These are phyloP conservation scores for Artibeus jamaicensis DNA, from an alignment of 2,797 vertebrate genomes.

Conservation along the genomic window DNA sequence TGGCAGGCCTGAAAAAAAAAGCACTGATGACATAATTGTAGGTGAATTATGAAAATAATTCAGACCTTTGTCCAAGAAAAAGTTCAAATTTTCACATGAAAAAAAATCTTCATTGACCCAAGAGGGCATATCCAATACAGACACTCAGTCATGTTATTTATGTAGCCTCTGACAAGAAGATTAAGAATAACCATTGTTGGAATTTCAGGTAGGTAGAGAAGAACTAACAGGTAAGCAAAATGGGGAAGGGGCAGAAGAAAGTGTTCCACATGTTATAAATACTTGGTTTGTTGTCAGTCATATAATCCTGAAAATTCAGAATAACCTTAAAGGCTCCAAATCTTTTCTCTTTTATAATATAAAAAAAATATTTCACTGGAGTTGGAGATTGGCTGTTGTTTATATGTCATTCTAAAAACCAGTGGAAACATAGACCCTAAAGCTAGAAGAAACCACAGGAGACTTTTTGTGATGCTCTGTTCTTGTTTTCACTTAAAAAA, in stretches of 20 bases:
- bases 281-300: background rate
- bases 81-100: conserved; percentile 59
- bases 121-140: background rate
- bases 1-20: conserved; percentile 20
- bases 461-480: background rate
- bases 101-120: background rate
- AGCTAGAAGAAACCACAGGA: background rate
- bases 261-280: background rate
- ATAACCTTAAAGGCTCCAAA: background rate
- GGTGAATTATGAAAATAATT: conserved; percentile 57
- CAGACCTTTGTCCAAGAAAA: conserved; percentile 59
- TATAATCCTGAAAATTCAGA: background rate
- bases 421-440: background rate
- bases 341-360: background rate
- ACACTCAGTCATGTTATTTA: background rate
- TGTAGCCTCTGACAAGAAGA: background rate
- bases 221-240: background rate
- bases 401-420: background rate
- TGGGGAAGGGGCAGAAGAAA: background rate
- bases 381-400: background rate
- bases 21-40: conserved; percentile 72
- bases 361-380: background rate
- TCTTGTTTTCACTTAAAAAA: background rate
- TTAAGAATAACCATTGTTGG: background rate
- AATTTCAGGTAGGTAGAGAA: conserved; percentile 13